phyloP scores from a whole-genome alignment of 2,113 vertebrate species.

The Origma solitaria region DNA sequence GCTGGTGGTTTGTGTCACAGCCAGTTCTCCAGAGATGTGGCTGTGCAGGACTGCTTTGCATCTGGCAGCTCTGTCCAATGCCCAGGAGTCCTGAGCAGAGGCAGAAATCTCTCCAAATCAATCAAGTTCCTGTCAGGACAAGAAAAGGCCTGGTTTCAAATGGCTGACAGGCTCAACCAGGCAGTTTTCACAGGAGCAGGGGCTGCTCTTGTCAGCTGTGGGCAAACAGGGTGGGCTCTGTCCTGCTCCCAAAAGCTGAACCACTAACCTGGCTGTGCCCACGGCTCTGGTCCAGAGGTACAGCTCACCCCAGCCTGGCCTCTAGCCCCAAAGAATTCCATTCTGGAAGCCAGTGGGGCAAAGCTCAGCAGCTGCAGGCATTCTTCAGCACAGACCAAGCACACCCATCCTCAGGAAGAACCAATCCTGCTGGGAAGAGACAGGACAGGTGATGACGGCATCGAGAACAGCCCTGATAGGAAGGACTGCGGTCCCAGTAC shows the following conservation, averaged over 20 bases:
- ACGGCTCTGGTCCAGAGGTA: accelerated
- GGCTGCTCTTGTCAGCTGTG: too few species aligned
- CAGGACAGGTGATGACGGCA: background rate
- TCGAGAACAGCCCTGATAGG: background rate
- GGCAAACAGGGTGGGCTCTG: background rate
- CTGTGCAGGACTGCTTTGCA: background rate
- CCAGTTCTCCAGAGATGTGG: background rate
- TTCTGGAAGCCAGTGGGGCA: background rate
- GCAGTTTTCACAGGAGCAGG: background rate
- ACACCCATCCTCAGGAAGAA: accelerated
- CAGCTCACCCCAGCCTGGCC: background rate
- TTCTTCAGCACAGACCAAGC: background rate
- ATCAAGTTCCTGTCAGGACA: background rate
- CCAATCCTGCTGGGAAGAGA: accelerated
- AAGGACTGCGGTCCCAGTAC: background rate
- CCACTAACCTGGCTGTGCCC: accelerated
- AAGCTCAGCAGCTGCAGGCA: background rate
- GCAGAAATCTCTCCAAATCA: background rate
- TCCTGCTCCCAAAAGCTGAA: background rate
- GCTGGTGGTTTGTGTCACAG: background rate
- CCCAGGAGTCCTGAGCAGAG: background rate
- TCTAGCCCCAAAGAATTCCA: background rate
- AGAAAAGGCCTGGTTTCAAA: background rate
- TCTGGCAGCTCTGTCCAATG: background rate
- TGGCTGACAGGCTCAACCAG: too few species aligned